phyloP scores from a whole-genome alignment of 2,888 invertebrate species.

The Cistogaster globosa region DNA sequence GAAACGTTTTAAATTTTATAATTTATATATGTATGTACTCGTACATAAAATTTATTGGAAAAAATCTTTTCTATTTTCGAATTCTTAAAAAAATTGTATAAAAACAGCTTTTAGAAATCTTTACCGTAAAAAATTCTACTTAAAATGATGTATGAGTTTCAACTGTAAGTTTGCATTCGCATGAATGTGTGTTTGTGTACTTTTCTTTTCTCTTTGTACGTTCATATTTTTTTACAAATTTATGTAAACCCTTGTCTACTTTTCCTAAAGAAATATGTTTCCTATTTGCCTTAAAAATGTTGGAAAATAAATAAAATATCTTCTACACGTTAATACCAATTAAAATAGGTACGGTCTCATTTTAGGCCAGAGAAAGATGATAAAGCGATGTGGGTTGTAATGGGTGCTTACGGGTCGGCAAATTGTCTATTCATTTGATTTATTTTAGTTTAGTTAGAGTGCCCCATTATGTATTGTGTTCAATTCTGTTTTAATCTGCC shows the following conservation, averaged over 20 bases:
- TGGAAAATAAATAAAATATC: slow-evolving; percentile 8
- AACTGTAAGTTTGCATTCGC: neutral
- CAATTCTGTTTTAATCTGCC: slow-evolving; percentile 17
- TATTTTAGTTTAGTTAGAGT: slow-evolving; percentile 26
- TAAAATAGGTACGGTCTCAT: neutral
- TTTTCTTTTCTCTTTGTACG: neutral
- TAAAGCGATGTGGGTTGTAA: neutral
- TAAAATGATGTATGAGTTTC: slow-evolving; percentile 36
- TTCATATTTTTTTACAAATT: slow-evolving; percentile 42
- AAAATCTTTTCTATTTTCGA: too few species aligned
- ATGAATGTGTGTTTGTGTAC: neutral
- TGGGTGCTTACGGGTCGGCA: slow-evolving; percentile 14
- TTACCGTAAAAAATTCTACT: slow-evolving; percentile 2
- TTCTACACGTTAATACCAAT: neutral
- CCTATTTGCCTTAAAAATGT: slow-evolving; percentile 17
- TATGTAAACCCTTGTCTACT: slow-evolving; percentile 43
- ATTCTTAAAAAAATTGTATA: too few species aligned
- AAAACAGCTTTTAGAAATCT: slow-evolving; percentile 21
- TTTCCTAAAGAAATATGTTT: slow-evolving; percentile 35
- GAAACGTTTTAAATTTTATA: neutral
- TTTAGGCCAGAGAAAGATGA: neutral
- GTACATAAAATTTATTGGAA: too few species aligned
- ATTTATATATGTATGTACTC: too few species aligned
- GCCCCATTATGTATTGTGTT: slow-evolving; percentile 14
- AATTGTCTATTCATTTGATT: neutral